Evolutionary conservation across 2,797 vertebrate genomes (phyloP), one percentile per base, ranked within the genome.

Genomic region (Cygnus olor): DNA sequence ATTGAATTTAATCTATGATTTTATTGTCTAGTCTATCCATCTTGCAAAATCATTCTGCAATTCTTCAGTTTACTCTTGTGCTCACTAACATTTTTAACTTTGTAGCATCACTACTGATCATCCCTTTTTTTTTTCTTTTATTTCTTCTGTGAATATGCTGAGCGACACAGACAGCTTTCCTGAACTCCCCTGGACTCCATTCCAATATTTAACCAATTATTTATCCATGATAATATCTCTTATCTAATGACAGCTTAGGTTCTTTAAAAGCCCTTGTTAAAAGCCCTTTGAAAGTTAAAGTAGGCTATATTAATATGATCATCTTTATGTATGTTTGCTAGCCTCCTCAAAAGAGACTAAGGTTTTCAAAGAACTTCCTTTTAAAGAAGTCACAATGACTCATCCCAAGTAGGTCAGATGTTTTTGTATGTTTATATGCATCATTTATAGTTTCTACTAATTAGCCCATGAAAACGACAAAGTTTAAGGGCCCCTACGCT

Each of bases 81-180:
- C 11, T 70, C 40, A 68, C 2, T 71, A 80, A 78, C 38, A 38
- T 54, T 40, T 54, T 38, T 21, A 40, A n/a, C 1, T 58, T 36
- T 45, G 3, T 28, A 38, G n/a, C 14, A 36, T 40, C 32, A 76
- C 7, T 22, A 15, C 22, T 0, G 0, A 14, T 77, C 25, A 49
- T 24, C 7, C 20, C 5, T 40, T 78, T 70, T 77, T 47, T 38
- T 36, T 36, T 47, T 38, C 11, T 36, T 36, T 38, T 38, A 10
- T 24, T 74, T 2, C 21, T 61, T 49, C 63, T 60, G 19, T 18
- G 19, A 76, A 85, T 28, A 76, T 0, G 1, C 32, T 28, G 58
- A 47, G 12, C 19, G 17, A 19, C 7, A 54, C 14, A 85, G 49
- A 19, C 5, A 66, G 11, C 22, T n/a, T 44, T 9, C 6, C 7